Evolutionary conservation across 2,888 invertebrate species (phyloP).

Genomic region (Scaptomyza parva): DNA sequence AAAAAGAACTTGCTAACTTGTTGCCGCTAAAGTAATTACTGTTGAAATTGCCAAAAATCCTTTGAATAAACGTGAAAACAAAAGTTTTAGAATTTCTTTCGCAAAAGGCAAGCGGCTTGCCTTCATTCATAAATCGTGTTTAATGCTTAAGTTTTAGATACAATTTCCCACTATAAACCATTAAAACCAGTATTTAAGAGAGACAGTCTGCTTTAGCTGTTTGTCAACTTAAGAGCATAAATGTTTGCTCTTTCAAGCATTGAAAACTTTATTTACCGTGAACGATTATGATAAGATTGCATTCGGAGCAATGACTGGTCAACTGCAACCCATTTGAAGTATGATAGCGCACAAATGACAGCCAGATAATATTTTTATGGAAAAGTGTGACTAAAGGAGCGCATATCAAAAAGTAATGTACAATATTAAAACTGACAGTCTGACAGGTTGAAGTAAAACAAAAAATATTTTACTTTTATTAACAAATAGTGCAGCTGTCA

Average conservation of each 20-base stretch:
- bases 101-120: not conserved
- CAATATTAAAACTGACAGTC: not conserved
- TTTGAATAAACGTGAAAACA: not conserved
- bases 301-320: not conserved
- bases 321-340: not conserved
- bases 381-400: not conserved
- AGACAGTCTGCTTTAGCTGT: not conserved
- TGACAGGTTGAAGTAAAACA: no score
- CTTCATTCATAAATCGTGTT: slow-evolving; percentile 14
- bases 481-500: no score
- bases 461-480: not conserved
- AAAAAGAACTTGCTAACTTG: slow-evolving; percentile 34
- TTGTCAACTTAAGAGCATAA: no score
- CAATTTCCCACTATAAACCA: slow-evolving; percentile 23
- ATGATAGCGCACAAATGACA: not conserved
- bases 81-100: not conserved
- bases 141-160: not conserved
- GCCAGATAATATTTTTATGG: not conserved
- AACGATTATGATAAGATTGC: not conserved
- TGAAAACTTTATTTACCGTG: not conserved
- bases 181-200: slow-evolving; percentile 58
- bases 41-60: not conserved
- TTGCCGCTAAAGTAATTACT: slow-evolving; percentile 36
- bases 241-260: not conserved
- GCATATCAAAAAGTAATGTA: not conserved